phyloP scores from a whole-genome alignment of 2,888 invertebrate genomes.

The Hololepta plana region DNA sequence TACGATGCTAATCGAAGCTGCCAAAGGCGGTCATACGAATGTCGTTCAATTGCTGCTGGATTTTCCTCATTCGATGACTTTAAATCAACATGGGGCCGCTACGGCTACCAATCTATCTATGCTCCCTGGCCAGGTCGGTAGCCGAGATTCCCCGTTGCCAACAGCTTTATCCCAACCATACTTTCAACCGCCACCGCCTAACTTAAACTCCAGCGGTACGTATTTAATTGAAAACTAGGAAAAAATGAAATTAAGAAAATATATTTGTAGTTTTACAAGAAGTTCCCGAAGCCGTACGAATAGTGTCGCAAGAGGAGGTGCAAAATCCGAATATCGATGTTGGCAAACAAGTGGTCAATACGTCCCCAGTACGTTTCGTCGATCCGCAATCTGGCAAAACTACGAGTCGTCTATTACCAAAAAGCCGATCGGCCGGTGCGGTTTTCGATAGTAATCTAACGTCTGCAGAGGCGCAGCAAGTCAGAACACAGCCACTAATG shows the following conservation, averaged over 20 bases:
- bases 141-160: constrained; percentile 21
- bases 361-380: constrained; percentile 28
- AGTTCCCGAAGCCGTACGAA: constrained; percentile 38
- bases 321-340: constrained; percentile 12
- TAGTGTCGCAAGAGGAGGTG: constrained; percentile 31
- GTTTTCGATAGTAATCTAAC: constrained; percentile 32
- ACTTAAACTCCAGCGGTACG: constrained; percentile 17
- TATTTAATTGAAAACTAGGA: constrained; percentile 7
- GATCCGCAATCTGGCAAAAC: constrained; percentile 19
- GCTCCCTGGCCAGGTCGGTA: constrained; percentile 22
- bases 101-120: constrained; percentile 22
- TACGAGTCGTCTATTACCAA: constrained; percentile 27
- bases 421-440: constrained; percentile 31
- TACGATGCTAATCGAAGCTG: constrained; percentile 96
- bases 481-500: constrained; percentile 27
- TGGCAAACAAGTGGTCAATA: constrained; percentile 22
- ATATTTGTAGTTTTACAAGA: constrained; percentile 31
- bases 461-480: constrained; percentile 37
- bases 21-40: constrained; percentile 91
- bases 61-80: constrained; percentile 74
- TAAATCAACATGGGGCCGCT: constrained; percentile 31
- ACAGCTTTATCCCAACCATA: constrained; percentile 17
- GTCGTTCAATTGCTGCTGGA: constrained; percentile 91
- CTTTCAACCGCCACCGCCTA: constrained; percentile 25
- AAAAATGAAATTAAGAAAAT: constrained; percentile 9